phyloP scores from a whole-genome alignment of 2,113 vertebrate genomes.

The Galemys pyrenaicus region DNA sequence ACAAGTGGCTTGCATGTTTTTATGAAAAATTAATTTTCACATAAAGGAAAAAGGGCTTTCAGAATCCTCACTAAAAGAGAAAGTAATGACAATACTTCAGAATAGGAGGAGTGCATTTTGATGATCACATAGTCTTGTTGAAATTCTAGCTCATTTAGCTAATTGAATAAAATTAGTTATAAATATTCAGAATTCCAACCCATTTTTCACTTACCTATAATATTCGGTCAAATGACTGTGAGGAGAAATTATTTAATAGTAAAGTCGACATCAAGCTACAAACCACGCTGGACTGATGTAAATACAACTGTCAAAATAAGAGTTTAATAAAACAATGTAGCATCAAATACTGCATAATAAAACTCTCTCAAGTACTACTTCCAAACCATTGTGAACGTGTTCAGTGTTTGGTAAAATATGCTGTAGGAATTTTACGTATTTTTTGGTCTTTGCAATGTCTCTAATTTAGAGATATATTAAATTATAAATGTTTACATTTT shows the following conservation, averaged over 20 bases:
- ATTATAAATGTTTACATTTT: background rate
- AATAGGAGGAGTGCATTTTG: background rate
- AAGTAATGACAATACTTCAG: background rate
- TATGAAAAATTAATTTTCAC: constrained; percentile 23
- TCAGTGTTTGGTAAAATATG: background rate
- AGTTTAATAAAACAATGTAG: background rate
- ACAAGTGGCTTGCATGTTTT: background rate
- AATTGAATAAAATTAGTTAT: constrained; percentile 40
- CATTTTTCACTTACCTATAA: constrained; percentile 32
- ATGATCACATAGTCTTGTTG: constrained; percentile 32
- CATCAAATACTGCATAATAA: background rate
- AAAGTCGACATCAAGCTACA: constrained; percentile 5
- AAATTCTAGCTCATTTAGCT: constrained; percentile 34
- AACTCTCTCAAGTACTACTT: background rate
- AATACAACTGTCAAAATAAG: background rate
- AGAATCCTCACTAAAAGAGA: background rate
- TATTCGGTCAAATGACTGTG: constrained; percentile 28
- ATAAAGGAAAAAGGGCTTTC: background rate
- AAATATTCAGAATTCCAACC: constrained; percentile 47
- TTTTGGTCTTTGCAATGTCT: background rate
- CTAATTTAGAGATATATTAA: background rate
- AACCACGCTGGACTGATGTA: constrained; percentile 31
- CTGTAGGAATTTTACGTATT: background rate
- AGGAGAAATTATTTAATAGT: constrained; percentile 1
- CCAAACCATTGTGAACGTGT: background rate